Evolutionary conservation across 2,113 vertebrate species (phyloP), one percentile per base, ranked within the genome.

Genomic region (Phyllopteryx taeniolatus): DNA sequence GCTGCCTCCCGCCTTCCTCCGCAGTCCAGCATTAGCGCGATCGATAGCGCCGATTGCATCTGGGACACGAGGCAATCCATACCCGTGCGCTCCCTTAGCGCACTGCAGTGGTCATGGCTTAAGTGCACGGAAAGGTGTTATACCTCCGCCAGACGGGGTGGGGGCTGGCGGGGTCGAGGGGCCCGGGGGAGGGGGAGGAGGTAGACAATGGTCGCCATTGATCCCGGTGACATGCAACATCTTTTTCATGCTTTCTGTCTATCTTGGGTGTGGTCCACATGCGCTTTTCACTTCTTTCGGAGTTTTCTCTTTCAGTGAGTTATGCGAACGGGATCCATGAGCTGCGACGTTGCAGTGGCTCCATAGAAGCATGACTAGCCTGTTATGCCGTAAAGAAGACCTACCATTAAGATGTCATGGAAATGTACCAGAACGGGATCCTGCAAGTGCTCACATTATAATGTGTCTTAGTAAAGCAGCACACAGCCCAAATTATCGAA

Each of bases 31-130:
- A 93, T 93, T 93, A 92, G 91, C 43, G 65, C 90, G 87, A 93
- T 94, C 93, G 87, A 94, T 94, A 94, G 87, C 87, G 83, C 91
- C 91, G 90, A 93, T 93, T 88, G 91, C 92, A 92, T 92, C 88
- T 86, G 92, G 92, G 91, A 93, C 91, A 86, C 83, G 69, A 90
- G 88, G 90, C 90, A 91, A 93, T 93, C 92, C 90, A 94, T 94
- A 93, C 86, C 85, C 85, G 83, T 89, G 87, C 74, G 79, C 84
- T 92, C 92, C 91, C 92, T 91, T 87, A 88, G 91, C 88, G 87
- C 92, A 92, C 87, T 93, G 91, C 93, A 91, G 93, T 90, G 90
- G 92, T 92, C 90, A 85, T 86, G 79, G 88, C 91, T 92, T 92
- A 93, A 93, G 92, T 93, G 92, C 91, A 92, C 77, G 81, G 90